Percentiles rank a stretch among this genome's conserved stretches.
Evolutionary conservation across 64 coral and sea anemone species (phyloP).

Genomic region (Porites lutea): DNA sequence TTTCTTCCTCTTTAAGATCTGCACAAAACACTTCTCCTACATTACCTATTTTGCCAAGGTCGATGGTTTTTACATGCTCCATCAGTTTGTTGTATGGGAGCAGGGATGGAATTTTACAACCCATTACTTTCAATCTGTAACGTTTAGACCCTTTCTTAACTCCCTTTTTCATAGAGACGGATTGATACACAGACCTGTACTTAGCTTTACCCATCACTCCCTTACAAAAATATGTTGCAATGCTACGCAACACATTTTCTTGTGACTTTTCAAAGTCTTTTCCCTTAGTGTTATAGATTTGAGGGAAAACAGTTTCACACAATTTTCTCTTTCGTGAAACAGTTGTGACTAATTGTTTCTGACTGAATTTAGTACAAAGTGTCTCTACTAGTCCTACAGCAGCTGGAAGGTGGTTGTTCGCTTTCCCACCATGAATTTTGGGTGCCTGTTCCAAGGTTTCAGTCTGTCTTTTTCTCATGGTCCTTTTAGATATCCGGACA

Average conservation of each 20-base stretch:
- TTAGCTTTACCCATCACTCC: constrained; percentile 81
- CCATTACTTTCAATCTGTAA: constrained; percentile 68
- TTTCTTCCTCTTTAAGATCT: constrained; percentile 65
- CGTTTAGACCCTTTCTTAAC: constrained; percentile 42
- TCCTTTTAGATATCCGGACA: constrained; percentile 52
- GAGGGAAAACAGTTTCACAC: constrained; percentile 62
- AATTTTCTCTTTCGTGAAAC: constrained; percentile 77
- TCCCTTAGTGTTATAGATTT: constrained; percentile 66
- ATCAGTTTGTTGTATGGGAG: constrained; percentile 72
- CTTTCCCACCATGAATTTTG: constrained; percentile 75
- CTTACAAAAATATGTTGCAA: constrained; percentile 82
- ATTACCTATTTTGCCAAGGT: constrained; percentile 71
- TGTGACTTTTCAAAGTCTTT: constrained; percentile 70
- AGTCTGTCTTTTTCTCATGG: constrained; percentile 40
- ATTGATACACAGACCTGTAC: constrained; percentile 45
- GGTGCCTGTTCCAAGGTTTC: constrained; percentile 67
- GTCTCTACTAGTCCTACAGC: constrained; percentile 76
- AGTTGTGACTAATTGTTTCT: background rate
- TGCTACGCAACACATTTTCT: constrained; percentile 68
- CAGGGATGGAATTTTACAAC: constrained; percentile 62
- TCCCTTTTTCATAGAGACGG: constrained; percentile 52
- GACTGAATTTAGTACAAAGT: constrained; percentile 51
- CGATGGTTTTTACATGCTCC: constrained; percentile 56
- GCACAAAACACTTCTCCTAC: constrained; percentile 52
- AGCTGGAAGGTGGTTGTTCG: constrained; percentile 55